Base-by-base conservation (phyloP, 2,113 vertebrate genomes). In the Accipiter virgatus region DNA sequence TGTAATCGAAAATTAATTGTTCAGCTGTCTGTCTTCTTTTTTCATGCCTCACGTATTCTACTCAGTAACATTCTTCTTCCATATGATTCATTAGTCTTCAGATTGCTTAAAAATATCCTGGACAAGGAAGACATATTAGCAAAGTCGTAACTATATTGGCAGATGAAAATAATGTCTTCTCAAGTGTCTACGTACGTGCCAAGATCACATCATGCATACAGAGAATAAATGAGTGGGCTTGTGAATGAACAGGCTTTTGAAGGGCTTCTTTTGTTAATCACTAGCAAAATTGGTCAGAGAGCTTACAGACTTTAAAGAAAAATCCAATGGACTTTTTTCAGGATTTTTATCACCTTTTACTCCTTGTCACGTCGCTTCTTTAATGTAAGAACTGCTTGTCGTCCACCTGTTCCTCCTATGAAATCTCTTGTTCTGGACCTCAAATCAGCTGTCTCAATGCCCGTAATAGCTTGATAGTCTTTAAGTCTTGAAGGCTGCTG, bases 21-120 rank as follows among this genome's bases (percentile, higher is more conserved):
- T 94, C 81, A 87, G 71, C 87, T 96, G 61, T 72, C 91, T 82
- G 56, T 93, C 74, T 1, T 61, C 38, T 90, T 75, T 81, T 90
- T 86, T 86, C 63, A 43, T 84, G 90, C 94, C 86, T 93, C 80
- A 48, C 2, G 2, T 93, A 67, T 96, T 97, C 96, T 97, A 81
- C 89, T 85, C 87, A 90, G 96, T 92, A 95, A 88, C 90, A 38
- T 94, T 85, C 82, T 82, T 96, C 90, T 90, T 92, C 70, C 45
- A 18, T 70, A 66, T 93, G 92, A 95, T 93, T 97, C 92, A 95
- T 96, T 95, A 97, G 79, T 86, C 63, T 86, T 96, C 72, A 83
- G 87, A 90, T 94, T 47, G 85, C 96, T 97, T 97, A 96, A 94
- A 97, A 97, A 97, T 93, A 95, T 78, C 90, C 63, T 81, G 94